Conservation (phyloP, 2,113 vertebrate species). For the Hypocryptadius cinnamomeus region DNA sequence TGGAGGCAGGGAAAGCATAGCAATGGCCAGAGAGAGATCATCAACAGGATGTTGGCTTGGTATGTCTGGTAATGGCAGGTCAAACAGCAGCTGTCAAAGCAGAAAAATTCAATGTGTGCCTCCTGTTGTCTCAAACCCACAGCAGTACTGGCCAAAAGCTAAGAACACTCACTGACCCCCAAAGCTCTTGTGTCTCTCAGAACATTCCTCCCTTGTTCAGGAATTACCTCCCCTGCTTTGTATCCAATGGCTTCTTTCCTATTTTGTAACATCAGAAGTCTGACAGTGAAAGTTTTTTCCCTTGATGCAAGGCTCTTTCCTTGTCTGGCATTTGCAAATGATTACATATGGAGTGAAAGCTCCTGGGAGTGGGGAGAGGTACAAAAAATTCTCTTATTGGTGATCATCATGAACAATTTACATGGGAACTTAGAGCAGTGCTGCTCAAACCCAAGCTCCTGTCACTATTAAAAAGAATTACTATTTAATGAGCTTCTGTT, state of each 20-base stretch:
- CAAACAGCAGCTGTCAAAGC: neutral
- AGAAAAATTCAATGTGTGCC: neutral
- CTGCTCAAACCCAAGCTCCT: neutral
- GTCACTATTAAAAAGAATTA: slow-evolving; percentile 33
- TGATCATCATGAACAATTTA: slow-evolving; percentile 14
- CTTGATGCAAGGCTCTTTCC: neutral
- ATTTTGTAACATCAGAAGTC: neutral
- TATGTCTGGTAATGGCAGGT: rapidly evolving
- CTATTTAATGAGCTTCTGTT: slow-evolving; percentile 58
- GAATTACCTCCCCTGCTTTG: neutral
- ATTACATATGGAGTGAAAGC: neutral
- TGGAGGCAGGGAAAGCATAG: neutral
- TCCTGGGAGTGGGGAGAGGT: neutral
- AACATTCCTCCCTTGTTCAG: neutral
- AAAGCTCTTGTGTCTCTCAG: neutral
- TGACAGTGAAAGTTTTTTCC: neutral
- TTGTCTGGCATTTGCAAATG: neutral
- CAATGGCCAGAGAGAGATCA: neutral
- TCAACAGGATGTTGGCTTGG: neutral
- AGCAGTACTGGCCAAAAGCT: neutral
- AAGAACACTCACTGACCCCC: neutral
- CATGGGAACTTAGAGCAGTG: neutral
- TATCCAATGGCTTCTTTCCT: neutral
- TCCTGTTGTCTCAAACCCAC: neutral
- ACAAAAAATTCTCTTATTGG: neutral